Base-by-base conservation (phyloP, 2,888 invertebrate species). In the Tridacna crocea region DNA sequence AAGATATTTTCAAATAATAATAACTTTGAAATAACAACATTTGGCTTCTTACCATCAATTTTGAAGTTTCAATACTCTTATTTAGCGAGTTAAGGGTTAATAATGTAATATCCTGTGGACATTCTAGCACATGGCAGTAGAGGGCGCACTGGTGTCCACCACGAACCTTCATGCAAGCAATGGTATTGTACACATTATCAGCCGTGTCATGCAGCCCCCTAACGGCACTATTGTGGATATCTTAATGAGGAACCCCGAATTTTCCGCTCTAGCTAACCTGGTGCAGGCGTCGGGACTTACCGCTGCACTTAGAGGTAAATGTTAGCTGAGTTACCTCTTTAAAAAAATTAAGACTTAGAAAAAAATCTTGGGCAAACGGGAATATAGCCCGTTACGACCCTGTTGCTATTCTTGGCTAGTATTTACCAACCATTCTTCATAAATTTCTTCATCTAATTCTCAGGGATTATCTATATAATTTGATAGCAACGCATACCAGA, bases 181-280 rank as follows among this genome's bases (percentile, higher is more conserved):
- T 74, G 91, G 91, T 36, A 82, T 90, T 19, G 82, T 91, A n/a
- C 88, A 89, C 70, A 68, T 83, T 22, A 61, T 91, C 0, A 72
- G 84, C n/a, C 63, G 77, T 11, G 83, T 90, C 0, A 80, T 91
- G 79, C 60, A 73, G 48, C 87, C 88, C 13, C 87, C 89, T 24
- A 80, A 75, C 6, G 89, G 89, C 19, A 84, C 72, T 61, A 84
- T 90, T 47, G 68, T 87, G 12, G 90, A 90, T 36, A 79, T 90
- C 12, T 65, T 87, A 13, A 72, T 79, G 15, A 48, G 72, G 58
- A 84, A 86, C 60, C 70, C 85, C 3, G 70, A 85, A 10, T 83
- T 89, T 61, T 83, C 82, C 12, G 89, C 86, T 12, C 86, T 89
- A n/a, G 76, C 82, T 17, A 76, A 87, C 24, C 87, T 87, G n/a